These are phyloP conservation scores for Aphelocoma californica DNA, from an alignment of 2,797 vertebrate species.

Conservation along the genomic window DNA sequence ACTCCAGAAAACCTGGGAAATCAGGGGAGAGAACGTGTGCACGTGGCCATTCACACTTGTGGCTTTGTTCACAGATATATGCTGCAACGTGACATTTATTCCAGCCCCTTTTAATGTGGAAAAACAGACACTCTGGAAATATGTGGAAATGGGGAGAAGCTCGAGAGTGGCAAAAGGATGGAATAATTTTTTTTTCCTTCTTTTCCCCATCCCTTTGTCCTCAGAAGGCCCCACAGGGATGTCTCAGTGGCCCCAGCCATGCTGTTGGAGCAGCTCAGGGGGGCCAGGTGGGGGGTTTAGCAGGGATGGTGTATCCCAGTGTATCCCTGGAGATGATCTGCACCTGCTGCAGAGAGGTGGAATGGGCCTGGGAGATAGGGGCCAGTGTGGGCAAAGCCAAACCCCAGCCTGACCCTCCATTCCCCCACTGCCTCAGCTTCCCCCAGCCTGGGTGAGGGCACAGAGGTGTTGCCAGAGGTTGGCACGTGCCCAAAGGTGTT, in stretches of 20 bases:
- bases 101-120: background rate
- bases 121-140: background rate
- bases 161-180: fast-evolving
- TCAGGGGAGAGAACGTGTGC: background rate
- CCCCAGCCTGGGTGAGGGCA: background rate
- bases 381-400: background rate
- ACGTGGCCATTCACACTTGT: background rate
- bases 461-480: background rate
- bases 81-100: background rate
- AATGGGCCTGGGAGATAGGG: background rate
- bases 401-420: fast-evolving
- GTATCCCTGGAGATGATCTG: background rate
- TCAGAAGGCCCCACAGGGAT: too few relatives aligned
- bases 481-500: fast-evolving
- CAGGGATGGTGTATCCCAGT: background rate
- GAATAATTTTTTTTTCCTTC: background rate
- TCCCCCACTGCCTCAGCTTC: fast-evolving
- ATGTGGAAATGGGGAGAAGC: background rate
- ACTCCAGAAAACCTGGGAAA: background rate
- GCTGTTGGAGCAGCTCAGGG: background rate
- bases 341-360: background rate
- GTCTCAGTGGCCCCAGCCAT: fast-evolving
- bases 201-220: background rate
- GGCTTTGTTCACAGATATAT: background rate
- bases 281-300: fast-evolving